Evolutionary conservation across 92 coral and sea anemone genomes (phyloP), one percentile per base, ranked within the genome.

Genomic region (Paramuricea clavata): DNA sequence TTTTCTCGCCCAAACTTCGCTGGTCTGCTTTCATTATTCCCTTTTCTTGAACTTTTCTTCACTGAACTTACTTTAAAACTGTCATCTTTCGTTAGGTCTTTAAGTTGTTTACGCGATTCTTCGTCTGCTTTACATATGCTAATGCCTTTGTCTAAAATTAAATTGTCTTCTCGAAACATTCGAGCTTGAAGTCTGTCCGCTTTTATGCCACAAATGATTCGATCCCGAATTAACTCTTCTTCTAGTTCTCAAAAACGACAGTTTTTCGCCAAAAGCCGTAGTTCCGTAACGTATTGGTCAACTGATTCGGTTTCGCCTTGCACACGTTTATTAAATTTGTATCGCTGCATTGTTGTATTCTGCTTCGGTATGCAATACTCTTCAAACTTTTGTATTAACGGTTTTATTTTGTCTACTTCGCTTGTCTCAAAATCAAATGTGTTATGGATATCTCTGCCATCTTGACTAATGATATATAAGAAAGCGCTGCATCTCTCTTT

Each of bases 141-240:
- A 16, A 50, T 50, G 15, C 5, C 59, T 50, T 50, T 50, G 15
- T 50, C 59, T 7, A 50, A 12, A 21, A 13, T 61, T 61, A 21
- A 61, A 27, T 61, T 26, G 3, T 61, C 12, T 84, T 84, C 88
- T 4, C 88, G 28, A 42, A 49, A 26, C 54, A 83, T 26, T 69
- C 87, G 62, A 26, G 52, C 87, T 42, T 60, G 26, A 17, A 83
- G 43, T 23, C 41, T 31, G 16, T 83, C 87, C 36, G 87, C 31
- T n/a, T 67, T 83, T 5, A 83, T 44, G 71, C 81, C 87, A 36
- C 76, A 83, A 41, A 83, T 59, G 36, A 83, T 49, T 36, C 87
- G 12, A 36, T 83, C 87, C 27, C 81, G 81, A 33, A 83, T 67
- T 39, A 83, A 83, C 27, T 83, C 82, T 33, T 83, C 87, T 59